Evolutionary conservation across 2,113 vertebrate genomes (phyloP).

Genomic region (Xenopus laevis): DNA sequence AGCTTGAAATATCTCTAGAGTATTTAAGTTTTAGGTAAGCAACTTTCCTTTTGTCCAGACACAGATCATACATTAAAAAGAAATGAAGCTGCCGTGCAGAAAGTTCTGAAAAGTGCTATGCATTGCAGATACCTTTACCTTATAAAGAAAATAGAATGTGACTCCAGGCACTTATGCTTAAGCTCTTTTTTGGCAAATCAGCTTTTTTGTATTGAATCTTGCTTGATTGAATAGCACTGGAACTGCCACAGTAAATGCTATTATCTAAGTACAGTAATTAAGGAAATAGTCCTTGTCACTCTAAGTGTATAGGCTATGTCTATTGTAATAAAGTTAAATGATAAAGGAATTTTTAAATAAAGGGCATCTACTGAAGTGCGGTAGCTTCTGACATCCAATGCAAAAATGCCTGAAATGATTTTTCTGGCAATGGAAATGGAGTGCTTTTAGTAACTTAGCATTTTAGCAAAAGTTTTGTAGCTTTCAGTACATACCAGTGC

Average conservation of each 20-base stretch:
- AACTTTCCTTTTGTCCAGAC: constrained; percentile 6
- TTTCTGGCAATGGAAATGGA: constrained; percentile 25
- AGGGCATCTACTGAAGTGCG: constrained; percentile 33
- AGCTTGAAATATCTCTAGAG: background rate
- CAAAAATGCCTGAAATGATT: constrained; percentile 36
- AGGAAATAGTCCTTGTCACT: constrained; percentile 68
- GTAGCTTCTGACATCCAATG: constrained; percentile 40
- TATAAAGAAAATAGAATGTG: constrained; percentile 64
- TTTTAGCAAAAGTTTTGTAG: constrained; percentile 1
- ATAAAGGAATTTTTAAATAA: constrained; percentile 59
- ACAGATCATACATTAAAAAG: constrained; percentile 25
- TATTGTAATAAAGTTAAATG: constrained; percentile 63
- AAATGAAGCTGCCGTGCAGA: constrained; percentile 32
- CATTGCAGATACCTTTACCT: constrained; percentile 57
- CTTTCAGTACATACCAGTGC: background rate
- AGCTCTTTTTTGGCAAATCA: constrained; percentile 69
- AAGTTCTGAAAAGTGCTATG: constrained; percentile 42
- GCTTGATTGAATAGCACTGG: constrained; percentile 64
- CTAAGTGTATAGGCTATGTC: constrained; percentile 57
- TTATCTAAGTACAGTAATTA: constrained; percentile 68
- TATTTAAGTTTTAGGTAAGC: background rate
- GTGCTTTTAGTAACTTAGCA: background rate
- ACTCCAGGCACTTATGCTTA: constrained; percentile 64
- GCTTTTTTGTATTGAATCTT: constrained; percentile 65
- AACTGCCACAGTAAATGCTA: constrained; percentile 66